phyloP scores from a whole-genome alignment of 2,113 vertebrate species.

The Motacilla tschutschensis region DNA sequence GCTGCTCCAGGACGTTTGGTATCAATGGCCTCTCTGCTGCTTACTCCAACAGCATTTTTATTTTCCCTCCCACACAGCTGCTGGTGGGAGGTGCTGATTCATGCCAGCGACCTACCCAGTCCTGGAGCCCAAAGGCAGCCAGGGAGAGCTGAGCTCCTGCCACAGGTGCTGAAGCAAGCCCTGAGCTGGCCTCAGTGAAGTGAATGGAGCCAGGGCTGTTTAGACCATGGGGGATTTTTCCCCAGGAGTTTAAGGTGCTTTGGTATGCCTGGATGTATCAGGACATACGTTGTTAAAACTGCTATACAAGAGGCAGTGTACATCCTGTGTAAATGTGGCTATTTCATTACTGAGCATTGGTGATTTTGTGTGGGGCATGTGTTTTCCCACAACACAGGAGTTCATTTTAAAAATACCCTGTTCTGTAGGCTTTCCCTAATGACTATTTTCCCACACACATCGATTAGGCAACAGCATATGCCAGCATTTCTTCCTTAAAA shows the following conservation, averaged over 20 bases:
- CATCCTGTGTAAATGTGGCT: background rate
- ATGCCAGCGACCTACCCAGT: background rate
- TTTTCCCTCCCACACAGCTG: background rate
- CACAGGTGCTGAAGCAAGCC: background rate
- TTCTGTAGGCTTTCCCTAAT: slow-evolving; percentile 16
- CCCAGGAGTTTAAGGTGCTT: background rate
- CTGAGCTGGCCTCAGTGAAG: background rate
- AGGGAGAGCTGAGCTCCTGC: background rate
- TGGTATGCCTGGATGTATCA: background rate
- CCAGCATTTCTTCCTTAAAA: slow-evolving; percentile 35
- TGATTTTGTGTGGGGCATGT: background rate
- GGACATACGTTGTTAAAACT: background rate
- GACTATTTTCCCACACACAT: background rate
- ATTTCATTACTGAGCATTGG: background rate
- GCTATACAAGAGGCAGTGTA: background rate
- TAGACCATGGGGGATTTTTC: background rate
- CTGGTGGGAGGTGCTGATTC: slow-evolving; percentile 40
- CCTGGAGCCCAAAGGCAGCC: background rate
- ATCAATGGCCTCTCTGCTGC: background rate
- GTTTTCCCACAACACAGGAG: slow-evolving; percentile 39
- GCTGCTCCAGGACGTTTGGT: background rate
- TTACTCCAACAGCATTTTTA: background rate
- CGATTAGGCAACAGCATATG: slow-evolving; percentile 8
- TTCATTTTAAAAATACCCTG: slow-evolving; percentile 41
- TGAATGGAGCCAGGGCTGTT: background rate